Conservation (phyloP, 1,140 invertebrate genomes). For the Gonatopus flavifemur region DNA sequence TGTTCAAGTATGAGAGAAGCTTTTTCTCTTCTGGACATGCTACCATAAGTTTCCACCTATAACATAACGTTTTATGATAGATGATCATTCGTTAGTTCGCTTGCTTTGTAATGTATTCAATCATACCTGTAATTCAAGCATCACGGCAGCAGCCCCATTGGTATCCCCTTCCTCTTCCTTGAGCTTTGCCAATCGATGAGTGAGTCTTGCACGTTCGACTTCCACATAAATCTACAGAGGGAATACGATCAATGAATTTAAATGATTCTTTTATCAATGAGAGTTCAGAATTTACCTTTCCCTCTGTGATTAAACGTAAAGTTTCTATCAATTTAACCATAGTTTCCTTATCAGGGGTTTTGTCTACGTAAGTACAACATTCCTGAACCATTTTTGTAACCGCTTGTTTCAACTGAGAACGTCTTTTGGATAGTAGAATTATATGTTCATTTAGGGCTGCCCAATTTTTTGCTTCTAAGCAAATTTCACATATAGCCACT, state of each 20-base stretch:
- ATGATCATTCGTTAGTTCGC: neutral
- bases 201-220: slow-evolving; percentile 95
- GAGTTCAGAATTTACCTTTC: slow-evolving; percentile 69
- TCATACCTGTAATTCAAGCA: slow-evolving; percentile 87
- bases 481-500: slow-evolving; percentile 93
- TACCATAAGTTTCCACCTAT: slow-evolving; percentile 95
- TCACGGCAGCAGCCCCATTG: slow-evolving; percentile 85
- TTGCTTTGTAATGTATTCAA: neutral
- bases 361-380: slow-evolving; percentile 92
- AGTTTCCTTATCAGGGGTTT: slow-evolving; percentile 86
- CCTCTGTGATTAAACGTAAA: slow-evolving; percentile 91
- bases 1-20: slow-evolving; percentile 98
- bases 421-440: slow-evolving; percentile 85
- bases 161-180: slow-evolving; percentile 92
- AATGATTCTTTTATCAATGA: neutral
- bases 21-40: slow-evolving; percentile 98
- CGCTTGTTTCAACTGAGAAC: slow-evolving; percentile 96
- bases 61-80: neutral
- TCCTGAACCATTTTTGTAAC: slow-evolving; percentile 99
- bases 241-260: neutral
- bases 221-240: slow-evolving; percentile 91
- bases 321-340: slow-evolving; percentile 96
- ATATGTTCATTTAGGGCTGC: slow-evolving; percentile 93
- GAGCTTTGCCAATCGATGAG: slow-evolving; percentile 91
- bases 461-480: slow-evolving; percentile 92